Conservation (phyloP, 2,113 vertebrate genomes). For the Nycticorax nycticorax region DNA sequence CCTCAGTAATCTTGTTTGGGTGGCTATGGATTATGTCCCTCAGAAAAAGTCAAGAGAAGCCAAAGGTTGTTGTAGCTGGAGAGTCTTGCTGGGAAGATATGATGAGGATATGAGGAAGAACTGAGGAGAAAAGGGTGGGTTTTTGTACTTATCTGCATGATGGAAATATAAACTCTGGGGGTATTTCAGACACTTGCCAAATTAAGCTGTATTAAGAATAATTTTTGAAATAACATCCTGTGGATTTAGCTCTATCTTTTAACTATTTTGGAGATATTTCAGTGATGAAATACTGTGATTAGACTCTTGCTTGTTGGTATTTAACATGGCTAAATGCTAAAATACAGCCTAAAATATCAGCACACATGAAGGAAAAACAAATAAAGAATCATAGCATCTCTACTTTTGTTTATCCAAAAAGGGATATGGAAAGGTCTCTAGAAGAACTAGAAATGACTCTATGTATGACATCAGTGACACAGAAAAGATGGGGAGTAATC, state of each 20-base stretch:
- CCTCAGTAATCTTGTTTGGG: background rate
- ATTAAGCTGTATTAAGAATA: background rate
- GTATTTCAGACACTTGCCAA: background rate
- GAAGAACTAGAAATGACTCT: background rate
- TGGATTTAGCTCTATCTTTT: background rate
- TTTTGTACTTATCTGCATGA: background rate
- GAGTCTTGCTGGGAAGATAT: background rate
- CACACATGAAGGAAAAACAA: background rate
- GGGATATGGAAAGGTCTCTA: background rate
- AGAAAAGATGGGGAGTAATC: background rate
- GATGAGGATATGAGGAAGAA: background rate
- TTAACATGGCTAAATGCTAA: background rate
- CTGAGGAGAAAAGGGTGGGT: rapidly evolving
- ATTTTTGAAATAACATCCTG: background rate
- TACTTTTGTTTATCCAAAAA: background rate
- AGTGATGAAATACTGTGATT: background rate
- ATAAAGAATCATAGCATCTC: rapidly evolving
- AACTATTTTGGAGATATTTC: background rate
- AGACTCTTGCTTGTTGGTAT: background rate
- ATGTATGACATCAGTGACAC: background rate
- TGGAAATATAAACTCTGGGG: background rate
- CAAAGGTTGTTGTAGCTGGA: background rate
- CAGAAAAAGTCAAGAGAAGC: background rate
- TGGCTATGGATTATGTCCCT: background rate
- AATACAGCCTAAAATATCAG: background rate